Evolutionary conservation across 1,140 invertebrate genomes (phyloP), one percentile per base, ranked within the genome.

Genomic region (Mizuhopecten yessoensis): DNA sequence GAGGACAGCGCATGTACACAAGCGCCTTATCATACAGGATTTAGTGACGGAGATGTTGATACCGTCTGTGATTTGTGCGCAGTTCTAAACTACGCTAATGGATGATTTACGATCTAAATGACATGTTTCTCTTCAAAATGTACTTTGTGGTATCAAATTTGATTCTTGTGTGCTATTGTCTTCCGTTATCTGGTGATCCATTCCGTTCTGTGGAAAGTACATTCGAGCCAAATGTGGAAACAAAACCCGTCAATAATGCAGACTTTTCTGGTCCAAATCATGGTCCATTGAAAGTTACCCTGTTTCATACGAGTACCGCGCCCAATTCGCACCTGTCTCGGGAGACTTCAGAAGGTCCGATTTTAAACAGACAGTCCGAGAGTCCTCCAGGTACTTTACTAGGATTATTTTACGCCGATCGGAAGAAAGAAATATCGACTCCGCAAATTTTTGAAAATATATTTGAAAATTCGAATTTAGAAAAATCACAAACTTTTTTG

Each of bases 51-150:
- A 9, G n/a, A 75, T 29, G 57, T 17, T 75, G 57, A 75, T 29
- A 75, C 57, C 57, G 23, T 11, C 57, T 5, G 57, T 75, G 57
- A 75, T 75, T 75, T 75, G 57, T 75, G 23, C 57, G n/a, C 20
- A 29, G 57, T 75, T 29, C n/a, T 75, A n/a, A 9, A 29, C 5
- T 29, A 75, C n/a, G 29, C 29, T 75, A 75, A 75, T 75, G 57
- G 57, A 75, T 9, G 23, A 75, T 75, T 17, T 29, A 3, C 23
- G 0, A 75, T 29, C n/a, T n/a, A 75, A 75, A 75, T 75, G 57
- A 75, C 57, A 75, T 75, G 57, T 75, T 75, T 75, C 23, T 75
- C 57, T 75, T 75, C 57, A 75, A 9, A 75, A 75, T 75, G 57
- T 75, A 75, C 57, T 75, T 75, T 2, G 23, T 29, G 9, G 5